Evolutionary conservation across 2,797 vertebrate genomes (phyloP).

Genomic region (Catamblyrhynchus diadema): DNA sequence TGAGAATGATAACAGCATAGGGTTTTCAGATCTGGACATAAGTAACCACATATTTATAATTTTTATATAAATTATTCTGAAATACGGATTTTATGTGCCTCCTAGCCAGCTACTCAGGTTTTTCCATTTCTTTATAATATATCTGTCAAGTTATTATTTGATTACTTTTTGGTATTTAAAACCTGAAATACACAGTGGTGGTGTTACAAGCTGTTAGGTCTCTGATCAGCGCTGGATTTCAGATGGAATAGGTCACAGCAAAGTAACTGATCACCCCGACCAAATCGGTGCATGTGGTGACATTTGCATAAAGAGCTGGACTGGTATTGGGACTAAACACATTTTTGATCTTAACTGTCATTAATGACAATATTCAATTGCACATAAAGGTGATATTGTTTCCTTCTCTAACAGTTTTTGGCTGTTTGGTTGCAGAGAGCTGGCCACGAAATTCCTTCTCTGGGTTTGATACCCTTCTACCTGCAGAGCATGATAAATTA

Average conservation of each 20-base stretch:
- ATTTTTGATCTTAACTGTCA: not conserved
- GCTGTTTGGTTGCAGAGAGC: not conserved
- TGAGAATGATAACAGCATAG: not conserved
- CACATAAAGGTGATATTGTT: not conserved
- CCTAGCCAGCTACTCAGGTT: not conserved
- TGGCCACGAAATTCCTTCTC: not conserved
- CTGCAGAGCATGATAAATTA: not conserved
- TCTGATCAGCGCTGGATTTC: not conserved
- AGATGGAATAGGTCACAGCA: not conserved
- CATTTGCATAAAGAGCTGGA: not conserved
- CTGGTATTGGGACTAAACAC: not conserved
- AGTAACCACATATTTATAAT: not conserved
- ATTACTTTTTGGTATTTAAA: not conserved
- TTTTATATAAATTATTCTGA: not conserved
- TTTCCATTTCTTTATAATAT: not conserved
- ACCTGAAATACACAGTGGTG: not conserved
- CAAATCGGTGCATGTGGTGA: not conserved
- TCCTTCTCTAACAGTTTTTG: not conserved
- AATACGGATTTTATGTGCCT: not conserved
- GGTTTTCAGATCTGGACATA: not conserved
- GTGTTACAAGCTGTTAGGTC: not conserved
- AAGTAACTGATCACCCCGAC: not conserved
- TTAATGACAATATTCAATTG: not conserved
- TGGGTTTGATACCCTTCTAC: not conserved
- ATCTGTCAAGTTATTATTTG: not conserved